Evolutionary conservation across 2,888 invertebrate genomes (phyloP), one percentile per base, ranked within the genome.

Genomic region (Leptopilina syphax): DNA sequence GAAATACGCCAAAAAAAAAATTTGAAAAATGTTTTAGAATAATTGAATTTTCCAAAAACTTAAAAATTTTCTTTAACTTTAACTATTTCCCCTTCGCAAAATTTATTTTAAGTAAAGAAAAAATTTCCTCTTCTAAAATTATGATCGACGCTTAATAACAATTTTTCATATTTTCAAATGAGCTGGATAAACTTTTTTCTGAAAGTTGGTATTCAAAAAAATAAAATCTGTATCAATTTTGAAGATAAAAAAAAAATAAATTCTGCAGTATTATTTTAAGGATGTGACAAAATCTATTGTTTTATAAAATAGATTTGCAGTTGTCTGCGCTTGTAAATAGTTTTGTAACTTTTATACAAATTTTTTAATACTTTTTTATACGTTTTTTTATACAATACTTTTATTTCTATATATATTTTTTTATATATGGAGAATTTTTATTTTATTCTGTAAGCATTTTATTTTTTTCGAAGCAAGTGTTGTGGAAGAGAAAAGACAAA

Each of bases 251-350:
- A 73, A 10, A 73, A 57, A 73, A 13, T 73, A 73, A 57, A 57
- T 73, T 57, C 57, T 73, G 41, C 73, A 73, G 73, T 73, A 73
- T 73, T 73, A 73, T 73, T 73, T 57, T 41, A 57, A 73, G 10
- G 8, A 57, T 57, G 73, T 41, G 73, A 73, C 34, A 73, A 27
- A 57, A 73, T 73, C 70, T 54, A 54, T 70, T 54, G 18, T 60
- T 57, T 60, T 73, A 34, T 54, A 73, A 73, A 73, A 73, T 73
- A 73, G 57, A 34, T n/a, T 73, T 34, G 34, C 73, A 73, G 41
- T 60, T 73, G 34, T 73, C n/a, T 73, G 73, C 73, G 70, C 70
- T 5, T 73, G 73, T 73, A 73, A n/a, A 73, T 73, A 73, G 57
- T 57, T 73, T 63, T 57, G 5, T 70, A 54, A n/a, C 54, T 70